Evolutionary conservation across 1,140 invertebrate species (phyloP), one percentile per base, ranked within the genome.

Genomic region (Danaus melanippus): DNA sequence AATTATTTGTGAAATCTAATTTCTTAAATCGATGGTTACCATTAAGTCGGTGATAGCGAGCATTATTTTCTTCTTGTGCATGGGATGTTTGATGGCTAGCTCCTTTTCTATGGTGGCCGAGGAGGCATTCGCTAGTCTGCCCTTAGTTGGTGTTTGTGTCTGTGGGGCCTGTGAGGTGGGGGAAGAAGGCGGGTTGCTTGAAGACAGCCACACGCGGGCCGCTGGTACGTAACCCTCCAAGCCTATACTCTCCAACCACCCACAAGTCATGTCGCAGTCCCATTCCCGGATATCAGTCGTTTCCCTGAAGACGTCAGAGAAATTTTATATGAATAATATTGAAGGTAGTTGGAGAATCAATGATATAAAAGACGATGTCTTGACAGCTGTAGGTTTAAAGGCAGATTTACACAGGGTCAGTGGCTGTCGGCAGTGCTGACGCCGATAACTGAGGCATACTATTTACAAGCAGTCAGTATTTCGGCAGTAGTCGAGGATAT

Each of bases 61-160:
- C 39, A 93, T 87, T 12, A 99, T 90, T 83, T 98, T 98, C 87
- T 99, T 99, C 46, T 93, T 90, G 74, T 99, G 97, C 60, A 99
- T 87, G 2, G 91, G 86, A 84, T 97, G 94, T 84, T 96, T 96
- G 10, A 96, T 89, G 50, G 91, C 92, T 0, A 97, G 84, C 72
- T 96, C 96, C 76, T 97, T 97, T 78, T 99, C 98, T 15, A 99
- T 90, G 62, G 98, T 94, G 58, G 91, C 86, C 10, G 91, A 89
- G 0, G 93, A 90, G 5, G 94, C 92, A 63, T 92, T 91, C 10
- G 98, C 89, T 15, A 99, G 46, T 0, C 77, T 64, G 2, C 84
- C 85, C 21, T 32, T 32, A 32, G 21, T 32, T 32, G 21, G 21
- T 5, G 21, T 32, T 5, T 32, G 21, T 32, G 21, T 32, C 21